Base-by-base conservation (phyloP, 2,888 invertebrate species). In the Himalopsyche tibetana region DNA sequence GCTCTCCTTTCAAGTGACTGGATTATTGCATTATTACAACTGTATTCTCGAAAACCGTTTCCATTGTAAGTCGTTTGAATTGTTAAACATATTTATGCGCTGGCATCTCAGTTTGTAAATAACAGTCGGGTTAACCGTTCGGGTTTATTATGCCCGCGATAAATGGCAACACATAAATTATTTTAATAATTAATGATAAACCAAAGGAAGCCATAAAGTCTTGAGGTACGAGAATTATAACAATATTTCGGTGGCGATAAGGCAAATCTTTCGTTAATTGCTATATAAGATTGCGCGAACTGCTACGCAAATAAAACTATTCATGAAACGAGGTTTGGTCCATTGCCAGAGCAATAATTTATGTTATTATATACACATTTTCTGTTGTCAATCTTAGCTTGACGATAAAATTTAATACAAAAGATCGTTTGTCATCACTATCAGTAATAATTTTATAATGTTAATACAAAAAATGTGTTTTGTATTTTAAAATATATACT, bases 161-260 rank as follows among this genome's bases (percentile, higher is more conserved):
- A 69, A 83, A 83, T 83, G 79, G 83, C 83, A 69, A 74, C 74
- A 74, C 83, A 83, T 83, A 83, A 83, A 83, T 69, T 69, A 83
- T 40, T 69, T 45, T 74, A 83, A 83, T 83, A 69, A 69, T 63
- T 63, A 63, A 63, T 63, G 63, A 63, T 63, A 63, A 63, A 63
- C 63, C 63, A 63, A 63, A 63, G 63, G 63, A 63, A 63, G 63
- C 28, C 63, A 63, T 63, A 63, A 63, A 63, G 63, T 63, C 63
- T 19, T 63, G 63, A 63, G 63, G 19, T 63, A 63, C 63, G 28
- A 63, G 63, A 63, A 63, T 63, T 63, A 63, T n/a, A 63, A 63
- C 63, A 63, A 63, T 63, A 63, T 63, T 19, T 63, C 9, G 63
- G 19, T 8, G 19, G 28, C 28, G n/a, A 63, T 63, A 63, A 63